Base-by-base conservation (phyloP, 1,140 invertebrate species). In the Drosophila eugracilis region DNA sequence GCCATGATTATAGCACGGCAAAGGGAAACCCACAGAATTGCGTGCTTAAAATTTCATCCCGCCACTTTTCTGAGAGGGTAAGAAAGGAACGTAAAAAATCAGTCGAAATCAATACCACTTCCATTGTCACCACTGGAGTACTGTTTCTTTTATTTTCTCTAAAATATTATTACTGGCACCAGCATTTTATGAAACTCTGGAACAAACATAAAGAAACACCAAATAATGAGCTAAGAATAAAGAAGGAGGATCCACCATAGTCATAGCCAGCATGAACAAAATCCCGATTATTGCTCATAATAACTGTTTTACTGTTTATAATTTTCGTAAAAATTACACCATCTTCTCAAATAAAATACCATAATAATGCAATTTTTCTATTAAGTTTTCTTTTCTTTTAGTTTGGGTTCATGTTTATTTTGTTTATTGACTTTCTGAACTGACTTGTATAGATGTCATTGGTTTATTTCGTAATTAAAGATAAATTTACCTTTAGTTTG, bases 161-260 rank as follows among this genome's bases (percentile, higher is more conserved):
- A 5, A 85, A 85, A 50, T 85, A 79, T 24, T 6, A 41, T 6
- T 58, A 45, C 36, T 79, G 76, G 76, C 15, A 78, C n/a, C 57
- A 62, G 12, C 12, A 49, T 24, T 14, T 39, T 3, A 3, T 55
- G 3, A 54, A 10, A 39, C 7, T 47, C 1, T 2, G 10, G 44
- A 14, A 19, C 19, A 17, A 24, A 24, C 0, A 7, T 15, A 1
- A 17, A 5, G 2, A 19, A 26, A 4, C 2, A 6, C 7, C 4
- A 26, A 9, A 32, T 0, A 21, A 32, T 24, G 48, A 53, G 3
- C 10, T 3, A 0, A 15, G 52, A 19, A 42, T 41, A 17, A 39
- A 14, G 3, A 9, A 39, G 1, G 15, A 39, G 1, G 30, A 9
- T 6, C 2, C 7, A 28, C 10, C 22, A 10, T 12, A 24, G 28